Conservation (phyloP, 1,140 invertebrate species). For the Aphelenchoides avenae region DNA sequence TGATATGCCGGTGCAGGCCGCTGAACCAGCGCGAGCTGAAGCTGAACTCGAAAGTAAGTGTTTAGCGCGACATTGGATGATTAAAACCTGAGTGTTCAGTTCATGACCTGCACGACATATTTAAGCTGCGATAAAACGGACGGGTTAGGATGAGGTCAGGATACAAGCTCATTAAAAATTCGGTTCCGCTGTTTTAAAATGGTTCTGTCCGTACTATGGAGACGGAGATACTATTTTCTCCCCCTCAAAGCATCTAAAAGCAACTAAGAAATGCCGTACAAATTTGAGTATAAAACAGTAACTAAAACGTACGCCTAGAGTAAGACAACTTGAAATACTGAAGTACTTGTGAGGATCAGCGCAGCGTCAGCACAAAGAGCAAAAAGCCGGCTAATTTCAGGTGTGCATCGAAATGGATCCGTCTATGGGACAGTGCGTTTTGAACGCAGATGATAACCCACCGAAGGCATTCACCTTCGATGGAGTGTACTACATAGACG, state of each 20-base stretch:
- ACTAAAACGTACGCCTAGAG: background rate
- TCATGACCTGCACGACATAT: constrained; percentile 75
- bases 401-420: constrained; percentile 71
- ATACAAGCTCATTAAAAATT: constrained; percentile 1
- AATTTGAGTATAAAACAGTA: constrained; percentile 1
- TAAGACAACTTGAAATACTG: constrained; percentile 4
- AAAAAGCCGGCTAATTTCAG: no score
- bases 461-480: constrained; percentile 75
- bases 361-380: constrained; percentile 2
- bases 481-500: constrained; percentile 67
- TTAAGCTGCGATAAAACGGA: background rate
- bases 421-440: constrained; percentile 64
- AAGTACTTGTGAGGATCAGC: constrained; percentile 15
- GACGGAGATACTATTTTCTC: constrained; percentile 8
- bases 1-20: constrained; percentile 83
- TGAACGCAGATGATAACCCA: constrained; percentile 65
- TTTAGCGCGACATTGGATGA: no score
- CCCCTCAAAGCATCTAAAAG: background rate
- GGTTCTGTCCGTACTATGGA: background rate
- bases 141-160: no score
- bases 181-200: background rate
- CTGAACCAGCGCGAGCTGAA: constrained; percentile 74
- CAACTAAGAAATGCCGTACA: background rate
- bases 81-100: constrained; percentile 63
- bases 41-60: constrained; percentile 69